These are phyloP conservation scores for Prorops nasuta DNA, from an alignment of 1,140 invertebrate species.

Conservation along the genomic window DNA sequence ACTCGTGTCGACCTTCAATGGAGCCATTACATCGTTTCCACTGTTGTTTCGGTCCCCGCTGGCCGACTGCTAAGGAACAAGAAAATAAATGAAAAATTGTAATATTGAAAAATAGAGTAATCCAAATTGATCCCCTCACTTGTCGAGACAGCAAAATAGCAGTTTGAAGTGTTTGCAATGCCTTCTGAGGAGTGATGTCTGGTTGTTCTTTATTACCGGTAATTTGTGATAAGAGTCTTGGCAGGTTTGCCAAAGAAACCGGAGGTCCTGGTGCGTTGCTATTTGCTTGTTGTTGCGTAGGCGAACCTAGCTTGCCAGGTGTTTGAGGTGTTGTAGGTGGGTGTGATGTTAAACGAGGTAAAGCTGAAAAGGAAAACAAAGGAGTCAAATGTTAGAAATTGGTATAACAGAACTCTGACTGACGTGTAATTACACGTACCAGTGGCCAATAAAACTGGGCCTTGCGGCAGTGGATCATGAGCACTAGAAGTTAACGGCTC, in stretches of 20 bases:
- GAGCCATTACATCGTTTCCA: conserved; percentile 53
- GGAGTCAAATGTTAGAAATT: neutral
- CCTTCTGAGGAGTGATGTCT: conserved; percentile 59
- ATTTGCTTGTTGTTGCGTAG: conserved; percentile 51
- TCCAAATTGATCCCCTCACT: conserved; percentile 24
- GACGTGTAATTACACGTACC: conserved; percentile 30
- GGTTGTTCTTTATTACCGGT: conserved; percentile 56
- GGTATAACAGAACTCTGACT: neutral
- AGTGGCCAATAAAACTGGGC: conserved; percentile 65
- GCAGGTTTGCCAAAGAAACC: conserved; percentile 56
- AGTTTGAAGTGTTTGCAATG: conserved; percentile 64
- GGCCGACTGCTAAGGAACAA: conserved; percentile 38
- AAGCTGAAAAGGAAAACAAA: conserved; percentile 46
- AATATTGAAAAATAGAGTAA: conserved; percentile 7
- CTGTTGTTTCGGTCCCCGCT: conserved; percentile 45
- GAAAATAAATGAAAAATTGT: neutral
- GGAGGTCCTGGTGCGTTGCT: conserved; percentile 61
- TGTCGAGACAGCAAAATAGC: conserved; percentile 58
- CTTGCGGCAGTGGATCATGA: conserved; percentile 54
- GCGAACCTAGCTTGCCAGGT: conserved; percentile 54
- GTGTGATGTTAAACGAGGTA: conserved; percentile 68
- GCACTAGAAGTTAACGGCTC: conserved; percentile 57
- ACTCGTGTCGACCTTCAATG: conserved; percentile 61
- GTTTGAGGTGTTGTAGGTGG: conserved; percentile 52
- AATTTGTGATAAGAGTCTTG: conserved; percentile 59